Evolutionary conservation across 2,113 vertebrate genomes (phyloP), one percentile per base, ranked within the genome.

Genomic region (Erythrocercus mccallii): DNA sequence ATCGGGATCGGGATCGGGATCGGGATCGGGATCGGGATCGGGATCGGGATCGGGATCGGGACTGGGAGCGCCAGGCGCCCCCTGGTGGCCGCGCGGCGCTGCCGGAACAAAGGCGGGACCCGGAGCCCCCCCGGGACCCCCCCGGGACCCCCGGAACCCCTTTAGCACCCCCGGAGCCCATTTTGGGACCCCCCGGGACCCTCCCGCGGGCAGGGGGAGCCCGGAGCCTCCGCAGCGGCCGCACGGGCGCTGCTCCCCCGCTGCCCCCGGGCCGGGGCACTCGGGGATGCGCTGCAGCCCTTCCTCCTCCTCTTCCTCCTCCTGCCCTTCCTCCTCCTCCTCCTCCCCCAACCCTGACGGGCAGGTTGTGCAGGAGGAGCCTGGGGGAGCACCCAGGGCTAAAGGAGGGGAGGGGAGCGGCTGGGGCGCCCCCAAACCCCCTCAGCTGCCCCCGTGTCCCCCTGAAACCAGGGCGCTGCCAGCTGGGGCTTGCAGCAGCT

Each of bases 41-140:
- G 37, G 5, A 14, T 1, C 8, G 1, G 33, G 24, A 51, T 2
- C 5, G 2, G 37, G 4, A n/a, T 2, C 2, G 5, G 45, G 12
- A 27, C 0, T 4, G 12, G 56, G 1, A 58, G 81, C 42, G 25
- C 61, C 20, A 17, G 28, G 90, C 93, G 78, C 91, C 94, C 88
- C 50, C 94, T 91, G 88, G 94, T 53, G 94, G 91, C 42, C 4
- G 9, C 73, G 6, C 2, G 4, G 14, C 12, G 19, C 10, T 2
- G 3, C 7, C 21, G 25, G 57, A 86, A 86, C 91, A 88, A 88
- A 95, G 91, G 25, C 35, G 21, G 64, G 16, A 18, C 12, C 65
- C 53, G 88, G 4, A 21, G n/a, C 66, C 21, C 70, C 33, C 18
- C 11, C 33, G 16, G 24, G 18, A 44, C 21, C 45, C n/a, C 27